These are phyloP conservation scores for Ephestia elutella DNA, from an alignment of 1,140 invertebrate species.

Conservation along the genomic window DNA sequence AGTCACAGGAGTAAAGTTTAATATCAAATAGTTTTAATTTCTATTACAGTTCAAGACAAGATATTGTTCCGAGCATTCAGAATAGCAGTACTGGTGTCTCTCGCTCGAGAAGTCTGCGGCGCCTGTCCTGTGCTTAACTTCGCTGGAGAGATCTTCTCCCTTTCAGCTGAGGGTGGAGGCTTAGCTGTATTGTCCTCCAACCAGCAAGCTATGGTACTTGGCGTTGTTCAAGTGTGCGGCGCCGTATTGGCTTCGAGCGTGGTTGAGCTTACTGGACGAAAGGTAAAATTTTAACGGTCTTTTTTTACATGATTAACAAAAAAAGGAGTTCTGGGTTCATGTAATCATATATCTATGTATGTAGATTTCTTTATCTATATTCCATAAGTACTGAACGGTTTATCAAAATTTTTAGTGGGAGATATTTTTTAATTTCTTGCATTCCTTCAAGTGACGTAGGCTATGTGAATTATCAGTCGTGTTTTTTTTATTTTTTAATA, in stretches of 20 bases:
- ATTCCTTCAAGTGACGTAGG: no score
- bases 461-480: no score
- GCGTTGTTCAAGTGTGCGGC: conserved; percentile 48
- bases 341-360: no score
- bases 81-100: conserved; percentile 40
- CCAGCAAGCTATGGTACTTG: conserved; percentile 57
- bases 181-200: conserved; percentile 38
- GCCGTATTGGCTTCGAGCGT: conserved; percentile 39
- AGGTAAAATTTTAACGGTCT: conserved; percentile 30
- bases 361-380: no score
- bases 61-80: conserved; percentile 43
- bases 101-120: conserved; percentile 52
- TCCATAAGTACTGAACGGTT: no score
- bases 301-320: no score
- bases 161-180: conserved; percentile 30
- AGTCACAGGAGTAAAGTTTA: no score
- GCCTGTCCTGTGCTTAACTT: conserved; percentile 51
- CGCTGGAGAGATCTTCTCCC: conserved; percentile 47
- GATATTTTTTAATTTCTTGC: no score
- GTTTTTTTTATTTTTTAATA: no score
- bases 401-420: no score
- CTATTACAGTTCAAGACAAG: conserved; percentile 40
- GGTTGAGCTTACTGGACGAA: conserved; percentile 49
- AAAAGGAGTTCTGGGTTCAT: no score
- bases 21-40: no score